These are phyloP conservation scores for Monochamus saltuarius DNA, from an alignment of 1,140 invertebrate genomes.

Conservation along the genomic window DNA sequence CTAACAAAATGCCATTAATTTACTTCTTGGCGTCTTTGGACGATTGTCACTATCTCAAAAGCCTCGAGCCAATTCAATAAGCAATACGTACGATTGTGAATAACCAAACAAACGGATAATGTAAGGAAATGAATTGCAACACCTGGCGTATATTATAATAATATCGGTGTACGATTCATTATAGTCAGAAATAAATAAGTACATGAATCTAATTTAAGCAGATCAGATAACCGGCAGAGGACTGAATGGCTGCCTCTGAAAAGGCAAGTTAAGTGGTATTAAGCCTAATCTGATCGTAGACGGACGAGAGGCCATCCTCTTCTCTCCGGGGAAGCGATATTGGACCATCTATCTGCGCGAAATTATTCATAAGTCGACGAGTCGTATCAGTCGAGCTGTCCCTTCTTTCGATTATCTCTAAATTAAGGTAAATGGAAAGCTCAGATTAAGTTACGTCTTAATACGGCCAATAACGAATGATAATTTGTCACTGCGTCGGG, in stretches of 20 bases:
- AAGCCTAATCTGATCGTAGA: constrained; percentile 42
- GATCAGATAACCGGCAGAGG: constrained; percentile 39
- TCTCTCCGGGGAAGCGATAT: constrained; percentile 35
- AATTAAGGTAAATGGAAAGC: constrained; percentile 12
- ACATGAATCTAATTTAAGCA: constrained; percentile 37
- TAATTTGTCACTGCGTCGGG: constrained; percentile 27
- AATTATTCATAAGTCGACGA: constrained; percentile 44
- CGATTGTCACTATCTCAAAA: too few relatives aligned
- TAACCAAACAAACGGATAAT: too few relatives aligned
- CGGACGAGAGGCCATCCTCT: constrained; percentile 38
- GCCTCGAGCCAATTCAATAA: too few relatives aligned
- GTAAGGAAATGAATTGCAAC: too few relatives aligned
- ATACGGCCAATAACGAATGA: constrained; percentile 21
- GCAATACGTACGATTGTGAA: too few relatives aligned
- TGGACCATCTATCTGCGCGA: constrained; percentile 43
- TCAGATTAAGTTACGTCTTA: constrained; percentile 30
- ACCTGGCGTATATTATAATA: too few relatives aligned
- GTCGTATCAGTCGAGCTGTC: constrained; percentile 32
- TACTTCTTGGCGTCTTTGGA: too few relatives aligned
- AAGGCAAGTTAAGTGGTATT: constrained; percentile 39
- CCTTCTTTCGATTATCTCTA: constrained; percentile 29
- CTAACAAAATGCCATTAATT: too few relatives aligned
- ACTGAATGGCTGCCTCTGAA: constrained; percentile 38
- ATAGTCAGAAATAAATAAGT: constrained; percentile 5
- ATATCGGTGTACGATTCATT: too few relatives aligned